phyloP scores from a whole-genome alignment of 2,888 invertebrate species.

The Parnassius glacialis region DNA sequence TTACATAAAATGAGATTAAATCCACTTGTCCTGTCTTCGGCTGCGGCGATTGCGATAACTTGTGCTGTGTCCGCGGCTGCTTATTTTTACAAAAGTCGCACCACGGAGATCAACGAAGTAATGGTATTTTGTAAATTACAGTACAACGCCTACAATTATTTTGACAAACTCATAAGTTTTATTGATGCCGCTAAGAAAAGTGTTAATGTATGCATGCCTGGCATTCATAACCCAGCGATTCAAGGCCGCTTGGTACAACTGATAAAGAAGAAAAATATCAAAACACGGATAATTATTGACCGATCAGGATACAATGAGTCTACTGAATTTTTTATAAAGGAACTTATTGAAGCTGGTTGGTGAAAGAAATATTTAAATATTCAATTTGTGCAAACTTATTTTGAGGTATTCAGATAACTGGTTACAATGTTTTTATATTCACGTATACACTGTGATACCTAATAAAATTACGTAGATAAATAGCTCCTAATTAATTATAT shows the following conservation, averaged over 20 bases:
- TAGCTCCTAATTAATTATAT: too few species aligned
- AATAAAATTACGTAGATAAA: too few species aligned
- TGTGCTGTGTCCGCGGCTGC: constrained; percentile 70
- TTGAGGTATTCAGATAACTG: too few species aligned
- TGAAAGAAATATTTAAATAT: constrained; percentile 17
- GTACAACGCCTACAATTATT: constrained; percentile 68
- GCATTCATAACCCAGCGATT: constrained; percentile 72
- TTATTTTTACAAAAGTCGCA: constrained; percentile 65
- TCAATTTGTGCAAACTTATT: neutral
- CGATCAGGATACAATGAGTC: constrained; percentile 63
- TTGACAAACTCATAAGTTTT: constrained; percentile 69
- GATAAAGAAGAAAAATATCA: constrained; percentile 59
- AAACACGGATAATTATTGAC: constrained; percentile 66
- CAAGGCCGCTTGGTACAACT: constrained; percentile 64
- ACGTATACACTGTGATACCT: too few species aligned
- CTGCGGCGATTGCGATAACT: constrained; percentile 63
- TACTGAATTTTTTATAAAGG: constrained; percentile 63
- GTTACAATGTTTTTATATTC: too few species aligned
- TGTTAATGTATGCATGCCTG: constrained; percentile 72
- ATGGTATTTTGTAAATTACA: constrained; percentile 77
- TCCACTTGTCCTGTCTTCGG: constrained; percentile 63
- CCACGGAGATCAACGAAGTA: constrained; percentile 66
- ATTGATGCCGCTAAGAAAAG: constrained; percentile 63
- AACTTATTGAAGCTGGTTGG: constrained; percentile 68
- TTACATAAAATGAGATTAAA: constrained; percentile 68